Conservation (phyloP, 2,888 invertebrate genomes). For the Deilephila elpenor region DNA sequence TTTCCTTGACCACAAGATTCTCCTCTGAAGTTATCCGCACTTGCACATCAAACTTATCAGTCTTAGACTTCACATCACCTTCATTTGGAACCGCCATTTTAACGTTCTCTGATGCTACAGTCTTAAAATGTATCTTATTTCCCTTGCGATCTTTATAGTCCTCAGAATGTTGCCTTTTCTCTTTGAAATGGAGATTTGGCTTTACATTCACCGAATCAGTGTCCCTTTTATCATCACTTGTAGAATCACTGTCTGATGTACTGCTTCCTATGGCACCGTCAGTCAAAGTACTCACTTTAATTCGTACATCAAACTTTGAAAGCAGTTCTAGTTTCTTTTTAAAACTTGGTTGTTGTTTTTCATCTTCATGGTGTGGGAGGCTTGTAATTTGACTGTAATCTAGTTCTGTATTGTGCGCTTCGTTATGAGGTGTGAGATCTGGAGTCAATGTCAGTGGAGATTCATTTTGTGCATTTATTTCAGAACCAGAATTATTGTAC, state of each 20-base stretch:
- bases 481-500: conserved; percentile 46
- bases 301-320: conserved; percentile 83
- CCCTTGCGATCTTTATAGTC: conserved; percentile 55
- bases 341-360: conserved; percentile 59
- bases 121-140: conserved; percentile 62
- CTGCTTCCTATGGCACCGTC: conserved; percentile 69
- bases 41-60: conserved; percentile 80
- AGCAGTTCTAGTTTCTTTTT: conserved; percentile 78
- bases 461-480: conserved; percentile 52
- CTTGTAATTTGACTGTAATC: conserved; percentile 59
- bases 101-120: conserved; percentile 68
- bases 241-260: conserved; percentile 66
- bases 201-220: conserved; percentile 50
- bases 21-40: conserved; percentile 81
- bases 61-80: conserved; percentile 69
- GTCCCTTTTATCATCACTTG: conserved; percentile 51
- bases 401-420: conserved; percentile 54
- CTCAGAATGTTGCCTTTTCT: conserved; percentile 63
- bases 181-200: conserved; percentile 57
- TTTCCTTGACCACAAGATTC: conserved; percentile 74
- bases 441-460: conserved; percentile 50
- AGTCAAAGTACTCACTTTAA: conserved; percentile 79
- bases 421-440: conserved; percentile 49
- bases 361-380: conserved; percentile 51
- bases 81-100: conserved; percentile 81